A percentile compares a stretch with the other conserved stretches of the same genome.
Evolutionary conservation across 1,140 invertebrate genomes (phyloP).

Genomic region (Brachystomella parvula): DNA sequence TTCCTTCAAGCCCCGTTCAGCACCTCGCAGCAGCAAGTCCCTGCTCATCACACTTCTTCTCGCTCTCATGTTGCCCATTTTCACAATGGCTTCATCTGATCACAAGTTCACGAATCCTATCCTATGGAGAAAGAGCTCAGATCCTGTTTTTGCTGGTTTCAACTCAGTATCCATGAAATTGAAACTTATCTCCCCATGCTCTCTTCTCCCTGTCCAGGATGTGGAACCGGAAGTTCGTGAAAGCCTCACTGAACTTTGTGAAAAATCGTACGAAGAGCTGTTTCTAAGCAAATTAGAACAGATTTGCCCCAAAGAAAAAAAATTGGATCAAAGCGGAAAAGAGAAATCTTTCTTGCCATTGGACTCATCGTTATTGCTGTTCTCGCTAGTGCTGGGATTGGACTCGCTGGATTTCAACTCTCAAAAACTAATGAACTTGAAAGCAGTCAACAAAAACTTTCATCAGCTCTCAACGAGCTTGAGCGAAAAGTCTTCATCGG

Average conservation of each 20-base stretch:
- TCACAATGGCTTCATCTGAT: not conserved
- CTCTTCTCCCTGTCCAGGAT: not conserved
- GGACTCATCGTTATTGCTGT: not conserved
- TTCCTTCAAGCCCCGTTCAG: too few relatives aligned
- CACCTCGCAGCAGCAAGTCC: too few relatives aligned
- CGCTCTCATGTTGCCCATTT: not conserved
- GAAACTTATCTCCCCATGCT: not conserved
- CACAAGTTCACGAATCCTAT: not conserved
- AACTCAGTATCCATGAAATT: not conserved
- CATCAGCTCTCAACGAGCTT: not conserved
- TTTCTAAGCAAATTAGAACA: constrained; percentile 8
- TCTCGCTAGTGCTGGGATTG: not conserved
- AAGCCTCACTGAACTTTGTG: not conserved
- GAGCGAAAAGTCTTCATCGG: not conserved
- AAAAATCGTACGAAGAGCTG: not conserved
- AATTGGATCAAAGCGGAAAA: too few relatives aligned
- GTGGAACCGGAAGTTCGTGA: not conserved
- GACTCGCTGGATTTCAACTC: not conserved
- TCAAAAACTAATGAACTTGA: too few relatives aligned
- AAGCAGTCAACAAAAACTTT: not conserved
- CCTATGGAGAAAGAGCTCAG: not conserved
- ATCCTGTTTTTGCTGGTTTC: not conserved
- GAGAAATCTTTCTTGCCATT: not conserved
- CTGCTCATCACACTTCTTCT: not conserved
- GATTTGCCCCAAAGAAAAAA: constrained; percentile 10